phyloP scores from a whole-genome alignment of 2,888 invertebrate genomes.

The Diarsia dahlii region DNA sequence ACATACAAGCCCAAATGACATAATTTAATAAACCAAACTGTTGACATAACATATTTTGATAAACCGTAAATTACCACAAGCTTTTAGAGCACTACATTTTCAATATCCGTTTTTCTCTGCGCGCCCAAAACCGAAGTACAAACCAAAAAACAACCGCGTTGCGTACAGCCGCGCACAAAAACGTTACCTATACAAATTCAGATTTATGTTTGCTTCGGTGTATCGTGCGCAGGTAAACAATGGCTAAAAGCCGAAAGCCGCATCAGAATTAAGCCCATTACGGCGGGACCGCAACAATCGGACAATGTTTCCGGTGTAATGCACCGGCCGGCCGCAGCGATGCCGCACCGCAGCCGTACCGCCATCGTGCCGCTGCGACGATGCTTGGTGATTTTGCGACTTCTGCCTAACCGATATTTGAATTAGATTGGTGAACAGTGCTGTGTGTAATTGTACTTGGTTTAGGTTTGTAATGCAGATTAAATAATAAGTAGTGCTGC shows the following conservation, averaged over 20 bases:
- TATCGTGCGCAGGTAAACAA: constrained; percentile 84
- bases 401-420: constrained; percentile 55
- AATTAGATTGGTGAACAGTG: constrained; percentile 42
- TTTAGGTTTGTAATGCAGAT: neutral
- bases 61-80: neutral
- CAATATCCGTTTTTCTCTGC: constrained; percentile 41
- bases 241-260: constrained; percentile 89
- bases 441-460: constrained; percentile 3
- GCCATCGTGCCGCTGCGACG: constrained; percentile 38
- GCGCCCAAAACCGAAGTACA: constrained; percentile 51
- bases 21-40: neutral
- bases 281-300: constrained; percentile 83
- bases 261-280: constrained; percentile 89
- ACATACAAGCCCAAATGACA: no score
- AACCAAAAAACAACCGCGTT: constrained; percentile 58
- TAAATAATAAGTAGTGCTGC: neutral
- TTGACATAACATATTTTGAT: constrained; percentile 8
- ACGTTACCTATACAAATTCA: constrained; percentile 61
- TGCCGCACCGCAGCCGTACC: constrained; percentile 37
- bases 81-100: constrained; percentile 37
- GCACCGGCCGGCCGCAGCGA: constrained; percentile 71
- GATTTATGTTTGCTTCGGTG: constrained; percentile 64
- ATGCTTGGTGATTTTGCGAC: constrained; percentile 63
- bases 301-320: constrained; percentile 83
- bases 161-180: constrained; percentile 62